Base-by-base conservation (phyloP, 2,113 vertebrate genomes). In the Zosterops hypoxanthus region DNA sequence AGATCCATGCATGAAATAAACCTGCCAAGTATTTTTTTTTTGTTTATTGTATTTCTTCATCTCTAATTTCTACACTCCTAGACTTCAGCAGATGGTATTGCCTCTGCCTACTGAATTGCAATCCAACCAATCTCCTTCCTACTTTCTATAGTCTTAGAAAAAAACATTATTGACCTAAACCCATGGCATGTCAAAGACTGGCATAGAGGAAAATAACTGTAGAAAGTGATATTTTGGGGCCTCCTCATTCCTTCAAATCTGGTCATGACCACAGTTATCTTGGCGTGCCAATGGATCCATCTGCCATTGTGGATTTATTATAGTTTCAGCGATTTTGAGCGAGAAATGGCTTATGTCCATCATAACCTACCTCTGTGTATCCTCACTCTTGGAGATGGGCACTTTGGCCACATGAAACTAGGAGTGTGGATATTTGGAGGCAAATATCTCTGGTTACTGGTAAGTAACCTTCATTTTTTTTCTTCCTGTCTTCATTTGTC, bases 41-140 rank as follows among this genome's bases (percentile, higher is more conserved):
- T 82, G 57, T 96, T 95, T 95, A 60, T 34, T 84, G 77, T 96
- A 82, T 94, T 92, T 92, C 78, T 93, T 83, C 95, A 96, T 95
- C 95, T 96, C 95, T 95, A 84, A 95, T 97, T 96, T 96, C 93
- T 96, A 94, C 95, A 96, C 93, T 96, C 96, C 95, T 97, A 92
- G 96, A 82, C 88, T 96, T 96, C 92, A 88, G 95, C 90, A 92
- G 88, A 92, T 91, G 94, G 72, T 82, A 64, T 88, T 94, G 82
- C 86, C 86, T 88, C 94, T 97, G 90, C 95, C 72, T 60, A n/a
- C 42, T 65, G 72, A 94, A 92, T 72, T 93, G 81, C 6, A 11
- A 64, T 88, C 86, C 92, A 86, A 93, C 57, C 60, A 39, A 64
- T 88, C 82, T 92, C 82, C 91, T 83, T 91, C 82, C 64, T 76